These are phyloP conservation scores for Paelopatides confundens DNA, from an alignment of 53 echinoderm and acorn worm genomes.

Conservation along the genomic window DNA sequence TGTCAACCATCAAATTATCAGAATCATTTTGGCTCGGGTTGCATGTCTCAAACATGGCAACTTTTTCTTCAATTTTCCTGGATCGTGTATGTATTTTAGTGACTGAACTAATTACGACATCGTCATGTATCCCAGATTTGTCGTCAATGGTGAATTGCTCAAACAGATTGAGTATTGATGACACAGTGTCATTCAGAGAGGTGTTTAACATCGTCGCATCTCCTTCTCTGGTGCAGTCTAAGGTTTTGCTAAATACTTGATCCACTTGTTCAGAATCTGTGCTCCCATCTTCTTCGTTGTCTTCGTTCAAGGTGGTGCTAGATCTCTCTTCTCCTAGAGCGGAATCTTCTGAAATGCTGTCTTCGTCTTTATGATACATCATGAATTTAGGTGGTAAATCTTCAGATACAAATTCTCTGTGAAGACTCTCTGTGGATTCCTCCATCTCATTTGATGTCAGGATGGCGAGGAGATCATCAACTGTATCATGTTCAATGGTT, in stretches of 20 bases:
- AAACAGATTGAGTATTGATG: neutral
- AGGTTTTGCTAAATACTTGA: neutral
- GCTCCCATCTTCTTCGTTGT: neutral
- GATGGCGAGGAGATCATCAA: neutral
- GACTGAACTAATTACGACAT: neutral
- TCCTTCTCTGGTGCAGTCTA: no score
- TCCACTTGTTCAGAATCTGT: neutral
- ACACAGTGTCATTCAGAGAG: no score
- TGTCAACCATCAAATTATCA: neutral
- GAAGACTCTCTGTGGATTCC: neutral
- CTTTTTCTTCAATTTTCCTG: neutral
- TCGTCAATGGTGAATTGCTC: neutral
- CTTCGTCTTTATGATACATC: neutral
- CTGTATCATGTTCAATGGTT: neutral
- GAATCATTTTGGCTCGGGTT: neutral
- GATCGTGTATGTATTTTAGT: neutral
- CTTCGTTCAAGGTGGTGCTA: neutral
- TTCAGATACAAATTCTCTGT: neutral
- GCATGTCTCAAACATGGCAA: neutral
- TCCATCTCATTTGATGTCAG: neutral
- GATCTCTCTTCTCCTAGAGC: conserved; percentile 21
- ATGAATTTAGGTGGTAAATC: neutral
- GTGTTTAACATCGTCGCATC: no score
- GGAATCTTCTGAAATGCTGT: neutral
- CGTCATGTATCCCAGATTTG: neutral